A percentile compares a stretch with the other conserved stretches of the same genome.
These are phyloP conservation scores for Chaunax sp. DNA, from an alignment of 2,797 vertebrate genomes.

Conservation along the genomic window DNA sequence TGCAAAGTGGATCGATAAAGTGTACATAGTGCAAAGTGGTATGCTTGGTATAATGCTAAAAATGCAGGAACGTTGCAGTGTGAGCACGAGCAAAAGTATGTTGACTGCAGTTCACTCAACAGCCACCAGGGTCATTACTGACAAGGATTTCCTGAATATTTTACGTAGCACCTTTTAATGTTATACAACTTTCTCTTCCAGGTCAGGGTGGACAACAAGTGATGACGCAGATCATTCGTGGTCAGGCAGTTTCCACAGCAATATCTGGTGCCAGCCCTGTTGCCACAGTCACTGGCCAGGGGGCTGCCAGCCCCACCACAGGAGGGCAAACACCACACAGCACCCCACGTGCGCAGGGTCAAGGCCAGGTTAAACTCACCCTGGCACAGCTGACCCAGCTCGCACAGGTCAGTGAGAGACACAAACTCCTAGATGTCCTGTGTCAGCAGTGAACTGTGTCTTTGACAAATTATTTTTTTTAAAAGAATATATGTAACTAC, in stretches of 20 bases:
- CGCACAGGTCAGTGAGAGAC: slow-evolving; percentile 88
- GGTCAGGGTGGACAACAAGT: slow-evolving; percentile 92
- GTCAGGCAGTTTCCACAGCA: slow-evolving; percentile 92
- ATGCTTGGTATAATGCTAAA: too few species aligned
- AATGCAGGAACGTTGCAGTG: too few species aligned
- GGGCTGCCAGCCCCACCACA: slow-evolving; percentile 75
- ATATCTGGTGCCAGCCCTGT: slow-evolving; percentile 86
- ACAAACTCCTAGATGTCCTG: slow-evolving; percentile 14
- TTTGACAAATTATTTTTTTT: background rate
- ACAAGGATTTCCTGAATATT: too few species aligned
- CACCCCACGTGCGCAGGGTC: slow-evolving; percentile 87
- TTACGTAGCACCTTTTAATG: too few species aligned
- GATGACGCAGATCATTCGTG: slow-evolving; percentile 94
- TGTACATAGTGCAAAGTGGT: too few species aligned
- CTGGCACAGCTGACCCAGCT: slow-evolving; percentile 95
- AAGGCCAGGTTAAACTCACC: slow-evolving; percentile 95
- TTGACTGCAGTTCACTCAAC: too few species aligned
- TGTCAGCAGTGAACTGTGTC: background rate
- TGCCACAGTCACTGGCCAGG: slow-evolving; percentile 83
- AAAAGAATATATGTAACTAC: background rate
- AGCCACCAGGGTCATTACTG: too few species aligned
- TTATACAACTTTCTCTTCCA: slow-evolving; percentile 34
- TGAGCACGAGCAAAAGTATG: too few species aligned
- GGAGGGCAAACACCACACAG: slow-evolving; percentile 75
- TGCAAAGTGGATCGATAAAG: too few species aligned